Conservation (phyloP, 2,888 invertebrate genomes). For the Coelinius sp. region DNA sequence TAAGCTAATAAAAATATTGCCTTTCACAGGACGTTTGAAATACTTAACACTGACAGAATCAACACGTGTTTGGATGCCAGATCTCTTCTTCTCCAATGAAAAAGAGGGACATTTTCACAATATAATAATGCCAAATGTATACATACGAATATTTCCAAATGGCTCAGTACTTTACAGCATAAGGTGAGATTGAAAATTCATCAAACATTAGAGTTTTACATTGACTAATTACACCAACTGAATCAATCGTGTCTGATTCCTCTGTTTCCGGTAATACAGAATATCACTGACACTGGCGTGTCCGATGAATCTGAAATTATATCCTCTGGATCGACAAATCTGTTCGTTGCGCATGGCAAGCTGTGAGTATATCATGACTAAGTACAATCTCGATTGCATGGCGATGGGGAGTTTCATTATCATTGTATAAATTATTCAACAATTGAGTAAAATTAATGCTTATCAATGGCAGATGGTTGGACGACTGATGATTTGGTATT, state of each 20-base stretch:
- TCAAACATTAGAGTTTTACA: background rate
- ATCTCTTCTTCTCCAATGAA: conserved; percentile 97
- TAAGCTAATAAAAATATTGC: background rate
- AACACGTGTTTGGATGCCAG: conserved; percentile 98
- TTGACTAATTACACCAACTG: background rate
- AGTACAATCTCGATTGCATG: background rate
- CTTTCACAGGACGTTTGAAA: conserved; percentile 82
- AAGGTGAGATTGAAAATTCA: conserved; percentile 73
- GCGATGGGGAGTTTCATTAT: background rate
- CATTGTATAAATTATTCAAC: background rate
- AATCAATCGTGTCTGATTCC: background rate
- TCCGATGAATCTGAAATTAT: conserved; percentile 97
- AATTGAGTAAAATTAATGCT: background rate
- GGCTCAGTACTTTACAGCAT: conserved; percentile 97
- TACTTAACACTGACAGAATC: conserved; percentile 95
- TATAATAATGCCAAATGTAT: conserved; percentile 98
- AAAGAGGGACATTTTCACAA: conserved; percentile 98
- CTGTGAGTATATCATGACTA: conserved; percentile 80
- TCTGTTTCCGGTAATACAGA: conserved; percentile 72
- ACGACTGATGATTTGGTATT: conserved; percentile 97
- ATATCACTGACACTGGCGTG: conserved; percentile 96
- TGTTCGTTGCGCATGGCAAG: conserved; percentile 97
- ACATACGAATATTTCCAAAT: conserved; percentile 95
- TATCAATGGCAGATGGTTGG: conserved; percentile 87
- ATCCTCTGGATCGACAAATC: conserved; percentile 95